These are phyloP conservation scores for Doris montereyensis DNA, from an alignment of 2,888 invertebrate species.

Conservation along the genomic window DNA sequence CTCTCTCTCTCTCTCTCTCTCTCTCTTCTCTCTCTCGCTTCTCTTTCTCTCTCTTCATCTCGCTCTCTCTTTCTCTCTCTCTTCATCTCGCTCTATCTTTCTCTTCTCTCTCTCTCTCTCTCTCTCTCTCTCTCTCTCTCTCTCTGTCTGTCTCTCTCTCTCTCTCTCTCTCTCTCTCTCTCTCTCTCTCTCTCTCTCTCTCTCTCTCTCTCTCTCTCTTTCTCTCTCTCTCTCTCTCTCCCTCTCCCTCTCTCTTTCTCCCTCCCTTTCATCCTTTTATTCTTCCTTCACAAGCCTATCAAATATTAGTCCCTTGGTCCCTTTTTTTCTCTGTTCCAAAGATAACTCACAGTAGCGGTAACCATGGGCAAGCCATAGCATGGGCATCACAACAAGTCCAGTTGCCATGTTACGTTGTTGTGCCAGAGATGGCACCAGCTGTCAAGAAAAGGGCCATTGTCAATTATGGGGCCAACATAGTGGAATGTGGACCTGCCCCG, in stretches of 20 bases:
- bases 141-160: too few relatives aligned
- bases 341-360: conserved; percentile 75
- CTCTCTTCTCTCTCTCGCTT: too few relatives aligned
- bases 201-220: too few relatives aligned
- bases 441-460: conserved; percentile 73
- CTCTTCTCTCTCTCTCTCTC: too few relatives aligned
- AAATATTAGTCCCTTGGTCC: not conserved
- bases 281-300: not conserved
- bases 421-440: conserved; percentile 72
- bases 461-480: conserved; percentile 72
- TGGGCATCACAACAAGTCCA: conserved; percentile 67
- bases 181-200: too few relatives aligned
- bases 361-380: conserved; percentile 75
- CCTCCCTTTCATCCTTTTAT: not conserved
- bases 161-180: too few relatives aligned
- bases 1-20: too few relatives aligned
- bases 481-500: conserved; percentile 72
- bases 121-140: too few relatives aligned
- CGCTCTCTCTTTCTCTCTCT: too few relatives aligned
- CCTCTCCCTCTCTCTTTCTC: not conserved
- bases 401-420: conserved; percentile 73
- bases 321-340: conserved; percentile 34
- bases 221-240: not conserved
- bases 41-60: too few relatives aligned
- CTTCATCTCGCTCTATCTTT: too few relatives aligned